Evolutionary conservation across 2,888 invertebrate species (phyloP).

Genomic region (Nephrotoma guestfalica): DNA sequence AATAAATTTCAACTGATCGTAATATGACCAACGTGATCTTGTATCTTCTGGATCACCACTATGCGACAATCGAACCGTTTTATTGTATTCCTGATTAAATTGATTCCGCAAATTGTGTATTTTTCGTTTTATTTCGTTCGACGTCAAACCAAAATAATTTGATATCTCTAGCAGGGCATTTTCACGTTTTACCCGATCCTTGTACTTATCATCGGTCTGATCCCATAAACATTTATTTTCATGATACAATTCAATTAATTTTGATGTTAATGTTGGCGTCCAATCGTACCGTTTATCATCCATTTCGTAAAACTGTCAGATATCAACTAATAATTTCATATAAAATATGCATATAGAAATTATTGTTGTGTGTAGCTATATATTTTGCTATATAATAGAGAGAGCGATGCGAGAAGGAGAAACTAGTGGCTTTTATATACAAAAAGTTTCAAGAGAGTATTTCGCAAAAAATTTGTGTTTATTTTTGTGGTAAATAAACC

Average conservation of each 20-base stretch:
- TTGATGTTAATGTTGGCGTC: constrained; percentile 25
- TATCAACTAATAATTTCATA: neutral
- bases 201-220: constrained; percentile 24
- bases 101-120: constrained; percentile 30
- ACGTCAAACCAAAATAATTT: neutral
- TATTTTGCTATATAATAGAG: neutral
- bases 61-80: constrained; percentile 23
- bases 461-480: neutral
- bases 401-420: neutral
- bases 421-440: too few species aligned
- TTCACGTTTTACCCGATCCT: constrained; percentile 23
- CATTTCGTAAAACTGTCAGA: constrained; percentile 2
- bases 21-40: constrained; percentile 25
- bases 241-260: constrained; percentile 25
- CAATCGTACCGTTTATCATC: constrained; percentile 14
- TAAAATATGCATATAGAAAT: neutral
- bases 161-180: constrained; percentile 22
- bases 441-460: neutral
- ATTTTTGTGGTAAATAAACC: neutral
- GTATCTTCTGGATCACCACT: constrained; percentile 17
- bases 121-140: constrained; percentile 13
- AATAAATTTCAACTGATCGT: constrained; percentile 24
- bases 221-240: constrained; percentile 29
- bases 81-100: constrained; percentile 29
- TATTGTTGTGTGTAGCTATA: neutral